Conservation (phyloP, 2,113 vertebrate species). For the Brachyhypopomus gauderio region DNA sequence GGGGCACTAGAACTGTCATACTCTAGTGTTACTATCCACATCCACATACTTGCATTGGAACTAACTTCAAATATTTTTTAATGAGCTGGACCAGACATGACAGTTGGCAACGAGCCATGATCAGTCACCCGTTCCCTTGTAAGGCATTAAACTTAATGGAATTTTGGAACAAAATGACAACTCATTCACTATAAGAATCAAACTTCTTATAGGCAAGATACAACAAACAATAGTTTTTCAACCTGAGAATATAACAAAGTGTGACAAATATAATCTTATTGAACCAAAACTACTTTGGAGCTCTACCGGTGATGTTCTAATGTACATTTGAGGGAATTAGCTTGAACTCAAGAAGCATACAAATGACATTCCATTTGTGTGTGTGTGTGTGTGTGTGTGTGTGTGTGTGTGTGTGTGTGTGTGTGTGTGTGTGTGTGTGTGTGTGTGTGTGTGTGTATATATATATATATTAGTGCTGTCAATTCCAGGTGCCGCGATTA, state of each 20-base stretch:
- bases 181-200: too few relatives aligned
- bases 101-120: slow-evolving; percentile 3
- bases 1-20: neutral
- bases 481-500: too few relatives aligned
- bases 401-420: too few relatives aligned
- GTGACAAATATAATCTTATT: too few relatives aligned
- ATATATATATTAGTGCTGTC: too few relatives aligned
- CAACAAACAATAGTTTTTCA: too few relatives aligned
- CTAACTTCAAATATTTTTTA: slow-evolving; percentile 2
- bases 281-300: neutral
- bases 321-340: neutral
- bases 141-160: slow-evolving; percentile 13
- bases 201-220: too few relatives aligned
- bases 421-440: too few relatives aligned
- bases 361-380: neutral
- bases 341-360: neutral
- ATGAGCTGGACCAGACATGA: neutral
- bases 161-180: neutral
- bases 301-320: neutral
- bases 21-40: neutral
- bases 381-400: too few relatives aligned
- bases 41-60: neutral
- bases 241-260: too few relatives aligned
- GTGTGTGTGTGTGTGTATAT: too few relatives aligned
- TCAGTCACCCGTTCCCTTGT: neutral